Evolutionary conservation across 2,113 vertebrate species (phyloP), one percentile per base, ranked within the genome.

Genomic region (Gallinago media): DNA sequence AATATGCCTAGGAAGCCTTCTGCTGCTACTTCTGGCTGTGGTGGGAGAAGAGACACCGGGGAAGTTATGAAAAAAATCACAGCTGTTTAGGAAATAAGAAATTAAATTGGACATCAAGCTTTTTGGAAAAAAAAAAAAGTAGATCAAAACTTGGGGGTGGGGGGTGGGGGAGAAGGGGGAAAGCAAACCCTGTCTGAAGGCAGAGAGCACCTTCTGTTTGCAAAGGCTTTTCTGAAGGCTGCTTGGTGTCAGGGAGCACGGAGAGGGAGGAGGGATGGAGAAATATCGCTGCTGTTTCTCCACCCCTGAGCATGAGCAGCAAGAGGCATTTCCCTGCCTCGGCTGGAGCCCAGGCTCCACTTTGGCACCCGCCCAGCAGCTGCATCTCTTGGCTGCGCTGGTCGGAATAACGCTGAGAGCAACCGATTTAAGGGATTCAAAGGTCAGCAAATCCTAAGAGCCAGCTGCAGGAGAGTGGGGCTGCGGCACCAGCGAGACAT

Each of bases 371-470:
- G 13, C 90, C 85, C 96, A 97, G 62, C 81, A 34, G 47, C 11
- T 67, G 65, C 90, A 93, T 79, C 90, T 85, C 90, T 72, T 82
- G 94, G 85, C 88, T 85, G 76, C 4, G 38, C 80, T 85, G 12
- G 0, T 59, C 9, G 3, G 38, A 81, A 58, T 18, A 88, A 72
- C 0, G 15, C 71, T 52, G 94, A 89, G 81, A 93, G 66, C 68
- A 55, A 65, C 63, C 5, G 3, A 44, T 71, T 63, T 13, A 29
- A 82, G 66, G 81, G 92, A 89, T 89, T 47, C 92, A 93, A 75
- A 92, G 94, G 96, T 88, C 96, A 94, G 88, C 90, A 85, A 82
- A 94, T 72, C 81, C 85, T 32, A 14, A 83, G 40, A 23, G 68
- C 73, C 82, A 47, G 89, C 55, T 78, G 88, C 61, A 21, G 80